Evolutionary conservation across 2,888 invertebrate species (phyloP), one percentile per base, ranked within the genome.

Genomic region (Cephus spinipes): DNA sequence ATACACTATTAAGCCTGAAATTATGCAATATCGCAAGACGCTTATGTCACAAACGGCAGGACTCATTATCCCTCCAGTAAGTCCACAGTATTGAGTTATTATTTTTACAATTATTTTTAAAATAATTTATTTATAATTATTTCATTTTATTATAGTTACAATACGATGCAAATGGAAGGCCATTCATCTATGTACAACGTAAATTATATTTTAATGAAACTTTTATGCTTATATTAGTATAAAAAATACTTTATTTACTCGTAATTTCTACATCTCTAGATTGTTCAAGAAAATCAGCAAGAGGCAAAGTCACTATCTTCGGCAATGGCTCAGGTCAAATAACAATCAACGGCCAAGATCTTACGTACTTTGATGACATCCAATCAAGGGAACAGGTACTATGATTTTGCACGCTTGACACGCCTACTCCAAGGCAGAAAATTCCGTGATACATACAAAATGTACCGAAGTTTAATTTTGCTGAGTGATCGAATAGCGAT

Each of bases 241-340:
- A 69, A 30, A 76, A 76, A 40, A 75, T 35, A 55, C 36, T 32
- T 69, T 69, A 15, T 73, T 76, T 9, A 55, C 40, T 23, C 15
- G 30, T 74, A 15, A 77, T 75, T 77, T 73, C 4, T 6, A 71
- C 81, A 78, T 85, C 89, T 90, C 68, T 81, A 94, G 94, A 95
- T 91, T 96, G 96, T 88, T 90, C 94, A 77, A 93, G 96, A 80
- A 97, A 97, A 91, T 92, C 92, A 79, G 94, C 96, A 0, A 92
- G 94, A 85, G 98, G 96, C 1, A 93, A 94, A 90, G 97, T 98
- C 0, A 97, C 95, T n/a, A 92, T 98, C 12, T 93, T 93, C 80
- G 94, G 94, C 15, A 96, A 97, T 33, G 98, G 99, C 23, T 95
- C 95, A 75, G 98, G 99, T 3, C 94, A 95, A 89, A 94, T 98